Percentiles rank a stretch among this genome's conserved stretches.
phyloP scores from a whole-genome alignment of 2,888 invertebrate genomes.

The Limenitis camilla region DNA sequence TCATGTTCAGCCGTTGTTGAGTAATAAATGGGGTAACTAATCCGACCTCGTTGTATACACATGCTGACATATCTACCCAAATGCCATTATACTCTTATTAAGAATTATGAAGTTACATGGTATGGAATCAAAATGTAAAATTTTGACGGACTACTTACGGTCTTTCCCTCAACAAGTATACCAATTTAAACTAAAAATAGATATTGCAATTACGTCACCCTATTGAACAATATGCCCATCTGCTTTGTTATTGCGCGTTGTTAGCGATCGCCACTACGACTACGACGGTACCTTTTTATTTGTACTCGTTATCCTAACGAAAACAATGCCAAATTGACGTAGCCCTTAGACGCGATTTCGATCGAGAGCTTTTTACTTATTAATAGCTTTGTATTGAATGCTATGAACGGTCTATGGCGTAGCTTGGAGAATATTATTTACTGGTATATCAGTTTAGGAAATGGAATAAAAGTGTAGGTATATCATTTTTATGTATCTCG shows the following conservation, averaged over 20 bases:
- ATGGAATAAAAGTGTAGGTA: background rate
- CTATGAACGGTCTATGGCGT: too few species aligned
- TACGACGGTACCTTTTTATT: slow-evolving; percentile 34
- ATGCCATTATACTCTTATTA: too few species aligned
- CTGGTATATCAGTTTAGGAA: background rate
- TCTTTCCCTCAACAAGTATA: too few species aligned
- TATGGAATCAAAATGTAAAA: too few species aligned
- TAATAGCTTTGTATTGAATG: background rate
- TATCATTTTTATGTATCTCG: too few species aligned
- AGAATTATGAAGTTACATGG: too few species aligned
- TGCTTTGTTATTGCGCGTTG: slow-evolving; percentile 19
- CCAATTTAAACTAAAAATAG: slow-evolving; percentile 1
- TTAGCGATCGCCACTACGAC: slow-evolving; percentile 22
- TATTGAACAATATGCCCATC: background rate
- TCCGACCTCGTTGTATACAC: too few species aligned
- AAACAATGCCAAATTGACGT: slow-evolving; percentile 33
- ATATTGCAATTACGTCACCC: slow-evolving; percentile 7
- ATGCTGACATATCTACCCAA: too few species aligned
- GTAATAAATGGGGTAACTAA: too few species aligned
- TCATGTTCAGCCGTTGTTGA: too few species aligned
- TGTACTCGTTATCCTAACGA: slow-evolving; percentile 33
- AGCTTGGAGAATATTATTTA: too few species aligned
- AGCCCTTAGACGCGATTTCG: slow-evolving; percentile 22
- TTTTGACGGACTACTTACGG: too few species aligned
- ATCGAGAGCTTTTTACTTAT: background rate